Conservation (phyloP, 64 coral and sea anemone species). For the Pocillopora damicornis region DNA sequence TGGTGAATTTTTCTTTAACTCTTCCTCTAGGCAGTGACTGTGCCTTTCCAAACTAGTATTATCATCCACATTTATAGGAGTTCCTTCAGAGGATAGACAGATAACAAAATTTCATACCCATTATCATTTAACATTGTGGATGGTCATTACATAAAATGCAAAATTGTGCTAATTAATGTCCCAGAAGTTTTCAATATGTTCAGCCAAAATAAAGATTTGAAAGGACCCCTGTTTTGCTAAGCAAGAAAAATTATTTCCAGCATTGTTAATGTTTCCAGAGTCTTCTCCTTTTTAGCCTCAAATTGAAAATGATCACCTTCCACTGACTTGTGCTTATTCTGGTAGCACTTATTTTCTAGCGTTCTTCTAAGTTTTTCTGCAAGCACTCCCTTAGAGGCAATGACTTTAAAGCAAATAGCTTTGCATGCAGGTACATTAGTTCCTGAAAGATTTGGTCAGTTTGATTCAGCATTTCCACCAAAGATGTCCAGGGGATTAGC, state of each 20-base stretch:
- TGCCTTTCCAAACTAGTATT: neutral
- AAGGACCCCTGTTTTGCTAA: too few species aligned
- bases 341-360: neutral
- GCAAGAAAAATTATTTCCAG: too few species aligned
- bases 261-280: too few species aligned
- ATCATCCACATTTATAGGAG: constrained; percentile 2
- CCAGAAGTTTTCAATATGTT: too few species aligned
- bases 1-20: neutral
- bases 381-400: neutral
- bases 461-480: too few species aligned
- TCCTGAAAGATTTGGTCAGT: neutral
- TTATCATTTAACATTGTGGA: too few species aligned
- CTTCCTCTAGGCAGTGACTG: too few species aligned
- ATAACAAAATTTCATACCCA: too few species aligned
- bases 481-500: constrained; percentile 11
- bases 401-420: neutral
- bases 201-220: too few species aligned
- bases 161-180: too few species aligned
- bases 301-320: neutral
- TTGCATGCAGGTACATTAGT: neutral
- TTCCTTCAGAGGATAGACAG: neutral
- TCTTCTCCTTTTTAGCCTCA: neutral
- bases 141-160: too few species aligned
- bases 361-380: constrained; percentile 14
- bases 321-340: neutral